Percentiles rank a stretch among this genome's conserved stretches.
Evolutionary conservation across 2,888 invertebrate species (phyloP).

Genomic region (Darwinula stevensoni): DNA sequence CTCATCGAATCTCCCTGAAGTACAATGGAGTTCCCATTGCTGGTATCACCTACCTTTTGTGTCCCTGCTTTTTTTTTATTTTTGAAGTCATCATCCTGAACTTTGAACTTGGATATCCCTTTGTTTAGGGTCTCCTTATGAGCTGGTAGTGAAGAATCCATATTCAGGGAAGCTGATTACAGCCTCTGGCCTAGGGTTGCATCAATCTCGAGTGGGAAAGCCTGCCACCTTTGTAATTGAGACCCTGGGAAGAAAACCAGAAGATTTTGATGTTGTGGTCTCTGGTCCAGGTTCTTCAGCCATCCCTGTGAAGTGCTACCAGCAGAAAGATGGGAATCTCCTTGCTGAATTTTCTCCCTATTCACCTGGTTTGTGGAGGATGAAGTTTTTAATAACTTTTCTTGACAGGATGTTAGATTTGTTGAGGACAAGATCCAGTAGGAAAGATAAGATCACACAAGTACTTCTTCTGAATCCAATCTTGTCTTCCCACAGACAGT

Average conservation of each 20-base stretch:
- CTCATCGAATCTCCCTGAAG: constrained; percentile 52
- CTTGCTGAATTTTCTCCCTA: constrained; percentile 74
- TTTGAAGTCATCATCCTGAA: too few relatives aligned
- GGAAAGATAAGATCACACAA: too few relatives aligned
- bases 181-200: constrained; percentile 48
- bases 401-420: neutral
- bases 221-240: constrained; percentile 65
- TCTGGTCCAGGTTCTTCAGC: constrained; percentile 37
- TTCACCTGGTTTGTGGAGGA: constrained; percentile 7
- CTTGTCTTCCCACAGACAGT: too few relatives aligned
- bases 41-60: too few relatives aligned
- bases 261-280: constrained; percentile 69
- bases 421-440: too few relatives aligned
- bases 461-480: too few relatives aligned
- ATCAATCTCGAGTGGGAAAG: constrained; percentile 50
- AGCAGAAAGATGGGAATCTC: constrained; percentile 77
- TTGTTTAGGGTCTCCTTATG: constrained; percentile 7
- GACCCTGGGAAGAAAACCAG: too few relatives aligned
- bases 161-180: constrained; percentile 40
- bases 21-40: constrained; percentile 50
- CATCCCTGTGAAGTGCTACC: constrained; percentile 69
- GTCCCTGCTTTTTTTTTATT: too few relatives aligned
- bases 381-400: neutral
- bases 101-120: neutral
- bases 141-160: constrained; percentile 26